Base-by-base conservation (phyloP, 1,140 invertebrate species). In the Calosoma granatense region DNA sequence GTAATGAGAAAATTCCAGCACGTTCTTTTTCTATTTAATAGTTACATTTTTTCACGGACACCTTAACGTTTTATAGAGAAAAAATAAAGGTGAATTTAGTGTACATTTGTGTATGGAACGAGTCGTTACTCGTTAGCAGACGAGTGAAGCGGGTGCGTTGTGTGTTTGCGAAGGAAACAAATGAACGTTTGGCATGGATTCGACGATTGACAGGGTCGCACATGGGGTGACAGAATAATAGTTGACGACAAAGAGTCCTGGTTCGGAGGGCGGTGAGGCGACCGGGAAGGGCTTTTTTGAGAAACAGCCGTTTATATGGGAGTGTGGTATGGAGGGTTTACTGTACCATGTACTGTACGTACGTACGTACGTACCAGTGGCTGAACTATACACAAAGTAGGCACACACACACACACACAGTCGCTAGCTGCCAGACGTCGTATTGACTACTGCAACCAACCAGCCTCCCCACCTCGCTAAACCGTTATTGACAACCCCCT, bases 401-500 rank as follows among this genome's bases (percentile, higher is more conserved):
- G 41, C 41, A 47, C 26, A 47, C 17, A 30, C 26, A 30, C 26
- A 30, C 4, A 30, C 14, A 30, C 3, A 17, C 41, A 47, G 4
- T 47, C n/a, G 41, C 41, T 36, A 6, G 6, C n/a, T 36, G 26
- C 26, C 6, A n/a, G n/a, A 36, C 26, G n/a, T n/a, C 17, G 41
- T 47, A 47, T 47, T 47, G 41, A 47, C 41, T 47, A 17, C 26
- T 30, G 26, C 26, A 30, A 6, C 26, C 26, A 6, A 30, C 26
- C 14, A 17, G 17, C 6, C 41, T 47, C 41, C 41, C 41, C 41
- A 17, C 41, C 15, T 17, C 41, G 41, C 15, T 17, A 12, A 47
- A 47, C 41, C 41, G 41, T 47, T 47, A 47, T 47, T 47, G 41
- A 47, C 41, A 17, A 47, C 41, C 26, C 41, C 41, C 41, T 47